A percentile compares a stretch with the other conserved stretches of the same genome.
phyloP scores from a whole-genome alignment of 2,113 vertebrate species.

The Orientallactaga bullata region DNA sequence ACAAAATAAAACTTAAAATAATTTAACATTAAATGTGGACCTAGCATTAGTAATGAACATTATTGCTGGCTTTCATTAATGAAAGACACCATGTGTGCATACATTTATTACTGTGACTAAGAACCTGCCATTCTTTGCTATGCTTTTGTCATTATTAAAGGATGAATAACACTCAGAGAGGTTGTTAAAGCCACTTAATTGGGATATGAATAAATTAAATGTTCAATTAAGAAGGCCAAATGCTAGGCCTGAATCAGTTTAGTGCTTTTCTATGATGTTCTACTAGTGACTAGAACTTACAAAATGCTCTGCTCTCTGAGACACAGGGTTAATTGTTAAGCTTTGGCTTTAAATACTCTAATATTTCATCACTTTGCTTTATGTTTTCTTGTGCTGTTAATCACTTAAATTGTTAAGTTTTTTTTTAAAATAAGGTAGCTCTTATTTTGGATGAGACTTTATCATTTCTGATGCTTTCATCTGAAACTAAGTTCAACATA shows the following conservation, averaged over 20 bases:
- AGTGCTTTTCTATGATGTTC: conserved; percentile 51
- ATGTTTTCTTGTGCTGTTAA: background rate
- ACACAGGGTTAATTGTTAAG: background rate
- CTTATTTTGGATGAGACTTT: background rate
- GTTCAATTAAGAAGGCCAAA: conserved; percentile 65
- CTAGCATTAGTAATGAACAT: background rate
- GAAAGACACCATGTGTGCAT: background rate
- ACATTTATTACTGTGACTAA: conserved; percentile 9
- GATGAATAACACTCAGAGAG: conserved; percentile 45
- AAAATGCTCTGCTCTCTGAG: background rate
- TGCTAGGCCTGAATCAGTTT: conserved; percentile 55
- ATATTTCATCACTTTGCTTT: background rate
- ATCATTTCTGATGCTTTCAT: background rate
- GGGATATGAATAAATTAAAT: conserved; percentile 61
- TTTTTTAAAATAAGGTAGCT: background rate
- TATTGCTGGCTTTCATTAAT: conserved; percentile 4
- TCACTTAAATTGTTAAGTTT: conserved; percentile 11
- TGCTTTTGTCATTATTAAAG: conserved; percentile 57
- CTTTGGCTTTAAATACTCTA: conserved; percentile 20
- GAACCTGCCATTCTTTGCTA: background rate
- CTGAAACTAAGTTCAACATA: background rate
- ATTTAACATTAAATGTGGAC: background rate
- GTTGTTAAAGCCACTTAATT: conserved; percentile 58
- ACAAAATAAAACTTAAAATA: conserved; percentile 49
- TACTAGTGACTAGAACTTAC: conserved; percentile 20